These are phyloP conservation scores for Drosophila equinoxialis DNA, from an alignment of 1,140 invertebrate species.

Conservation along the genomic window DNA sequence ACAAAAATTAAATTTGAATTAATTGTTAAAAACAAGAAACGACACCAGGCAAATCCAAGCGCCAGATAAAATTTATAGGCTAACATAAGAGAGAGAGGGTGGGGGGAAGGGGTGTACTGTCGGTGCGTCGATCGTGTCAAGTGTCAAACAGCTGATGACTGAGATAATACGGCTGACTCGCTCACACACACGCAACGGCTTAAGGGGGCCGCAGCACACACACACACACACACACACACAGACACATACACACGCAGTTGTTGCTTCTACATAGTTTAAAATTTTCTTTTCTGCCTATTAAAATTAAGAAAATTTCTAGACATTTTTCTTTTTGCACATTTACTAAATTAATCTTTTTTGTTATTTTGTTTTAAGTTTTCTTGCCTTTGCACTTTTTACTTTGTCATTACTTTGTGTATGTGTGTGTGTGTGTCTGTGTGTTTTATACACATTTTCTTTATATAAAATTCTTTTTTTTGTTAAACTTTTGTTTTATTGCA, in stretches of 20 bases:
- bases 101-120: slow-evolving; percentile 11
- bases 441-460: slow-evolving; percentile 33
- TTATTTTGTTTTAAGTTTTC: slow-evolving; percentile 40
- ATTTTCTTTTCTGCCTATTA: slow-evolving; percentile 42
- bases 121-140: slow-evolving; percentile 64
- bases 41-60: slow-evolving; percentile 49
- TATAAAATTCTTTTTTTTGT: slow-evolving; percentile 52
- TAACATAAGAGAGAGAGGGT: too few species aligned
- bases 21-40: slow-evolving; percentile 42
- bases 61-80: too few species aligned
- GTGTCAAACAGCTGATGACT: slow-evolving; percentile 73
- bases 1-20: slow-evolving; percentile 48
- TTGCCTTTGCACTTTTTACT: slow-evolving; percentile 39
- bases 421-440: slow-evolving; percentile 26
- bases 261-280: slow-evolving; percentile 27
- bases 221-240: slow-evolving; percentile 15
- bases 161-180: slow-evolving; percentile 48
- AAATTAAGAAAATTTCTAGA: slow-evolving; percentile 63
- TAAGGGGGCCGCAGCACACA: neutral
- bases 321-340: slow-evolving; percentile 32
- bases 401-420: slow-evolving; percentile 48
- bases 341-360: slow-evolving; percentile 37
- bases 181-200: slow-evolving; percentile 48
- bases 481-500: slow-evolving; percentile 48
- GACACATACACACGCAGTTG: slow-evolving; percentile 35